A percentile compares a stretch with the other conserved stretches of the same genome.
phyloP scores from a whole-genome alignment of 2,888 invertebrate species.

The Notodonta ziczac region DNA sequence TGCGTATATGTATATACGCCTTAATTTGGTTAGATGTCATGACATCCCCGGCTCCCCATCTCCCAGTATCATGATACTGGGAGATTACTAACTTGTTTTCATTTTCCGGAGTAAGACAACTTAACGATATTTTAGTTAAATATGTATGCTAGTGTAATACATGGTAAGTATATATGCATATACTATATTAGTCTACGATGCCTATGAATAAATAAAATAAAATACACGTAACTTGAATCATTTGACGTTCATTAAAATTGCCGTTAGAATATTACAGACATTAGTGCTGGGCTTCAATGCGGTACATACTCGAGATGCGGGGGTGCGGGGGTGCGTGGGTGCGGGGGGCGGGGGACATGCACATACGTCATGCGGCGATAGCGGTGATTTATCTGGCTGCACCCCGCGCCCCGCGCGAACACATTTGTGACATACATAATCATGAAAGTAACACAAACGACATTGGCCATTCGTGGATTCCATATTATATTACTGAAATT shows the following conservation, averaged over 20 bases:
- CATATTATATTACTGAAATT: background rate
- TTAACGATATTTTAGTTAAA: too few species aligned
- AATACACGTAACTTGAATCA: too few species aligned
- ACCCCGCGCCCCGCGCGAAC: background rate
- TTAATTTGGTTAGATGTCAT: too few species aligned
- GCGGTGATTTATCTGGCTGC: background rate
- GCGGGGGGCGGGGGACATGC: constrained; percentile 4
- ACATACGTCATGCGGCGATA: constrained; percentile 14
- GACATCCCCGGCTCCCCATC: too few species aligned
- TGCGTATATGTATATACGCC: too few species aligned
- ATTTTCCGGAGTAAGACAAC: too few species aligned
- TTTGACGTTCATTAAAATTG: background rate
- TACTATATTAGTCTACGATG: too few species aligned
- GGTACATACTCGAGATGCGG: background rate
- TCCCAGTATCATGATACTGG: too few species aligned
- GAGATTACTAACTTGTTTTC: too few species aligned
- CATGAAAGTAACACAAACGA: background rate
- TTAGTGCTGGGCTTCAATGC: background rate
- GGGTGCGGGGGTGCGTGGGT: background rate
- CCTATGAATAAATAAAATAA: too few species aligned
- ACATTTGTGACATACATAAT: background rate
- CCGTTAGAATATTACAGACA: background rate
- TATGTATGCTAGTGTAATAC: too few species aligned
- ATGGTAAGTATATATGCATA: too few species aligned
- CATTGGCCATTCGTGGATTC: background rate